Percentiles rank a stretch among this genome's conserved stretches.
Conservation (phyloP, 2,888 invertebrate species). For the Eumerus sabulonum region DNA sequence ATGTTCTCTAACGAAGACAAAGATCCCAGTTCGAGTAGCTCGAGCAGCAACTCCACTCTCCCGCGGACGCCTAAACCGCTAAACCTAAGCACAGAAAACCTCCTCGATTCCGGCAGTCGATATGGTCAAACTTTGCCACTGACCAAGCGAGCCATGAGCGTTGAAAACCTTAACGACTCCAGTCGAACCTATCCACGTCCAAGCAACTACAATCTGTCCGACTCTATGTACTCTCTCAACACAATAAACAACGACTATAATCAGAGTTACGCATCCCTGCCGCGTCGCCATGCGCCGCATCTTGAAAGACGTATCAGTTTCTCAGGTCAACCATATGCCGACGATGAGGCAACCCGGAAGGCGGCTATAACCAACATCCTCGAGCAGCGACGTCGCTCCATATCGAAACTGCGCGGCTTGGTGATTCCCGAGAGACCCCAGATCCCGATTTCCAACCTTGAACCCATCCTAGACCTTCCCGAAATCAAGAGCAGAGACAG, state of each 20-base stretch:
- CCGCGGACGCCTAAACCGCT: slow-evolving; percentile 73
- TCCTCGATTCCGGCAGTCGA: slow-evolving; percentile 73
- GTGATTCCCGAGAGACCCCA: slow-evolving; percentile 89
- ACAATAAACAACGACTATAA: slow-evolving; percentile 74
- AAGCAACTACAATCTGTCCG: slow-evolving; percentile 74
- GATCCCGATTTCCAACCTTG: slow-evolving; percentile 78
- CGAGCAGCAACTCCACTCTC: slow-evolving; percentile 67
- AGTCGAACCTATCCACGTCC: slow-evolving; percentile 73
- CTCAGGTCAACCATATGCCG: slow-evolving; percentile 74
- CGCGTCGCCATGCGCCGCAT: slow-evolving; percentile 66
- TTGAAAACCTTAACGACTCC: slow-evolving; percentile 80
- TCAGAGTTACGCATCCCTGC: slow-evolving; percentile 73
- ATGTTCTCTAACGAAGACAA: slow-evolving; percentile 85
- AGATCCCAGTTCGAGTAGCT: slow-evolving; percentile 67
- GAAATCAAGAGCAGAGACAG: slow-evolving; percentile 89
- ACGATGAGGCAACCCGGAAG: slow-evolving; percentile 80
- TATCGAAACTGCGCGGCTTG: slow-evolving; percentile 92
- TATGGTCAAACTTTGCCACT: slow-evolving; percentile 67
- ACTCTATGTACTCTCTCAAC: slow-evolving; percentile 77
- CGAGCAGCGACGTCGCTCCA: slow-evolving; percentile 89
- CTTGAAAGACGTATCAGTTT: slow-evolving; percentile 78
- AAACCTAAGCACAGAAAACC: slow-evolving; percentile 78
- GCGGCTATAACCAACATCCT: slow-evolving; percentile 87
- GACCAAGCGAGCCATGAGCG: slow-evolving; percentile 81
- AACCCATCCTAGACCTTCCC: slow-evolving; percentile 86